Conservation (phyloP, 2,888 invertebrate species). For the Camponotus fellah region DNA sequence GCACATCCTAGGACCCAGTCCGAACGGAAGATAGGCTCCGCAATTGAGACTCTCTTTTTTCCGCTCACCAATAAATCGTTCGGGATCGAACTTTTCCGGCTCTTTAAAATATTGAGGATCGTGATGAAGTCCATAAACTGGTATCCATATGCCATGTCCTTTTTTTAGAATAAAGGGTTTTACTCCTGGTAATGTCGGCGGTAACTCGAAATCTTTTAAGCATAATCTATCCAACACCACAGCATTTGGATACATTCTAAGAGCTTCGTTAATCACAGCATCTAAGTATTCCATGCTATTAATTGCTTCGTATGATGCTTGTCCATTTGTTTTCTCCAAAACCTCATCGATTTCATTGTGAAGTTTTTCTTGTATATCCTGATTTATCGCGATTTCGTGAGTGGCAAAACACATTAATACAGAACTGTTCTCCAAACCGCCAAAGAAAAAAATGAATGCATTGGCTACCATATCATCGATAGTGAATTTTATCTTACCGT, state of each 20-base stretch:
- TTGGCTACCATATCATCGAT: slow-evolving; percentile 86
- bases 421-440: slow-evolving; percentile 80
- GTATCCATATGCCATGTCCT: slow-evolving; percentile 79
- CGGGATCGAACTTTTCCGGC: slow-evolving; percentile 85
- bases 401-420: slow-evolving; percentile 76
- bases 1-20: slow-evolving; percentile 83
- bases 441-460: slow-evolving; percentile 83
- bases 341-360: slow-evolving; percentile 80
- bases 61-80: slow-evolving; percentile 78
- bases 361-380: slow-evolving; percentile 84
- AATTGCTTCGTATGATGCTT: slow-evolving; percentile 85
- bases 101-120: slow-evolving; percentile 83
- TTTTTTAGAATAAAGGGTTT: slow-evolving; percentile 79
- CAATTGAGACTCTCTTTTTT: slow-evolving; percentile 66
- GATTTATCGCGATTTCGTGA: slow-evolving; percentile 81
- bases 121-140: slow-evolving; percentile 82
- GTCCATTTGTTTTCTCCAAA: slow-evolving; percentile 73
- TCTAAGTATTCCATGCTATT: slow-evolving; percentile 87
- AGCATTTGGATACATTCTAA: slow-evolving; percentile 79
- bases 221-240: slow-evolving; percentile 80
- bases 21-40: slow-evolving; percentile 82
- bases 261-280: slow-evolving; percentile 85
- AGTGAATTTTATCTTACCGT: slow-evolving; percentile 61
- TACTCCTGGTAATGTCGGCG: slow-evolving; percentile 78
- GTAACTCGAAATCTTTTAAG: slow-evolving; percentile 80